Base-by-base conservation (phyloP, 2,113 vertebrate species). In the Cnemophilus loriae region DNA sequence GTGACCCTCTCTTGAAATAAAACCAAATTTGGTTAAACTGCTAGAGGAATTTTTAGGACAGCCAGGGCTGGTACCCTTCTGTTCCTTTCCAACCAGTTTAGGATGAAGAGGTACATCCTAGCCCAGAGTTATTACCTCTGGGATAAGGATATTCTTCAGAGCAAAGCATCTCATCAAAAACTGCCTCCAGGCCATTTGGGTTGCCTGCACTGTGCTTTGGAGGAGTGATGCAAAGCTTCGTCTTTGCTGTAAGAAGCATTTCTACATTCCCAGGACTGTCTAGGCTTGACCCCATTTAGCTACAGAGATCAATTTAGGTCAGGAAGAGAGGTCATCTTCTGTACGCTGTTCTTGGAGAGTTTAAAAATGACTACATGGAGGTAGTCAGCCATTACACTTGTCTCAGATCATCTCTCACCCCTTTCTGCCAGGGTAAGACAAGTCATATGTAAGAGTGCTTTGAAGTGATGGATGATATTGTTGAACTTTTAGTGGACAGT, bases 261-360 rank as follows among this genome's bases (percentile, higher is more conserved):
- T 95, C 75, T 89, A 18, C 24, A 33, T 77, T 84, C 63, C 65
- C 63, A 81, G 77, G 47, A 75, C 46, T 77, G 52, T 49, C 69
- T 70, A 77, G 56, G 17, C 61, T 90, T 92, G 75, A 92, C 83
- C 63, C 49, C 74, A 70, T 87, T 96, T 96, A 95, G 41, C 78
- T 74, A 32, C 77, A 52, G 68, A 92, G 94, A 96, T 90, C 91
- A 94, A 46, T 94, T 93, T 77, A 83, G 85, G 80, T 92, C 94
- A 88, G 26, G 6, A 67, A 86, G 76, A 1, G 9, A 93, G 86
- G 84, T 95, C 89, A 95, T 49, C 50, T 75, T 82, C 76, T 52
- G 28, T 76, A 33, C 1, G 1, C 24, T 88, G n/a, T 59, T 92
- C 47, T 67, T 69, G 60, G 13, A 68, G 50, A 86, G 75, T 77